phyloP scores from a whole-genome alignment of 2,113 vertebrate genomes.

The Symphodus melops region DNA sequence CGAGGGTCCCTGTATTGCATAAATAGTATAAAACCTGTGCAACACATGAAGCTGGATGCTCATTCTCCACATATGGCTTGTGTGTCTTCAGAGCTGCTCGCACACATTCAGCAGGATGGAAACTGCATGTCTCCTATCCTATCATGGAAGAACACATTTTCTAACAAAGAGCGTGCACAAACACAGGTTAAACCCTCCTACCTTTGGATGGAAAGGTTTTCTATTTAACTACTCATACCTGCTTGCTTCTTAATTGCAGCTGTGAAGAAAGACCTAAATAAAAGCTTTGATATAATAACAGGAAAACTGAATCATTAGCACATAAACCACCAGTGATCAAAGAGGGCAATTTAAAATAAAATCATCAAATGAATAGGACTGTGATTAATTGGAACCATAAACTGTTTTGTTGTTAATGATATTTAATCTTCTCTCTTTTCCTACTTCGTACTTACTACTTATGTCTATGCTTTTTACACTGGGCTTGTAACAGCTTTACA shows the following conservation, averaged over 20 bases:
- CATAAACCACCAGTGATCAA: background rate
- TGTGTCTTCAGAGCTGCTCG: background rate
- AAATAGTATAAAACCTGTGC: background rate
- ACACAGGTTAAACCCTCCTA: background rate
- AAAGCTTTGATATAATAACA: background rate
- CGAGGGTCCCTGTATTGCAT: conserved; percentile 27
- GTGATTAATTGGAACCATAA: background rate
- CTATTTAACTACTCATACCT: background rate
- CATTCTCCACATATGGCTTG: conserved; percentile 4
- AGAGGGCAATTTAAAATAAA: background rate
- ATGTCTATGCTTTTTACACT: background rate
- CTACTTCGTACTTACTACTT: too few species aligned
- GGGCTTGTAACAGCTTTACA: background rate
- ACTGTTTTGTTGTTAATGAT: background rate
- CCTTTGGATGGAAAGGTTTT: background rate
- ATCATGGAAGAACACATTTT: background rate
- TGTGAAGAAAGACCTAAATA: conserved; percentile 10
- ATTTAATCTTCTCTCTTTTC: background rate
- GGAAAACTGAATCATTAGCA: background rate
- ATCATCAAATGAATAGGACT: background rate
- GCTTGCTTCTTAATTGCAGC: background rate
- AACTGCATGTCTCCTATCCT: background rate
- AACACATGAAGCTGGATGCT: conserved; percentile 1
- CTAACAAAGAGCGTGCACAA: background rate
- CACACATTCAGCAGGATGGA: background rate